Evolutionary conservation across 2,113 vertebrate species (phyloP).

Genomic region (Psilopsiagon aurifrons): DNA sequence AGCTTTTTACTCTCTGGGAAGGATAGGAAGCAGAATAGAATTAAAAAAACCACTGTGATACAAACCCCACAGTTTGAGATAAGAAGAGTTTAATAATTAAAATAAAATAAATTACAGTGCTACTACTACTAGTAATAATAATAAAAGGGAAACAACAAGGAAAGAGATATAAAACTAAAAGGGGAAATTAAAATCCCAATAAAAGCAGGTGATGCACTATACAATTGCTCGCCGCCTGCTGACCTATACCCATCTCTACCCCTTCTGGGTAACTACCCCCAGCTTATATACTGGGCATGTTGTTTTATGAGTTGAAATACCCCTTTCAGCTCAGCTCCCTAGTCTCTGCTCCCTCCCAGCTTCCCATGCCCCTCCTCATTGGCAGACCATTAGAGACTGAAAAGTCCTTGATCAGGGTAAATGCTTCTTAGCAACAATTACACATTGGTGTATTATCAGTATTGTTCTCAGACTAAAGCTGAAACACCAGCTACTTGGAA

Average conservation of each 20-base stretch:
- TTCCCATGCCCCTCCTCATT: background rate
- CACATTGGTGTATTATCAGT: background rate
- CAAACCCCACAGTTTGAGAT: background rate
- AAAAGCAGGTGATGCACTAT: background rate
- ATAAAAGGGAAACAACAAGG: background rate
- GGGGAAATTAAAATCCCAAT: background rate
- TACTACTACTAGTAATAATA: background rate
- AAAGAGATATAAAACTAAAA: background rate
- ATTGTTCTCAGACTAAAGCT: background rate
- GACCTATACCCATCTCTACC: background rate
- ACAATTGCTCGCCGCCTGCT: background rate
- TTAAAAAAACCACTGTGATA: too few relatives aligned
- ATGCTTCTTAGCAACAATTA: background rate
- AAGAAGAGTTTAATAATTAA: background rate
- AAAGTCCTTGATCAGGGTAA: background rate
- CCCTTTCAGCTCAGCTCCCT: background rate
- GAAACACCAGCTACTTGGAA: background rate
- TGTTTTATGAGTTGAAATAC: background rate
- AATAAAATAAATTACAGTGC: background rate
- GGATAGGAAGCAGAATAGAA: background rate
- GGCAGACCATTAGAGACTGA: background rate
- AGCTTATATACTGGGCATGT: background rate
- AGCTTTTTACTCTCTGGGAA: background rate
- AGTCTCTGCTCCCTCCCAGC: background rate
- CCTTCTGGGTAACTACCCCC: background rate